A percentile compares a stretch with the other conserved stretches of the same genome.
phyloP scores from a whole-genome alignment of 2,888 invertebrate genomes.

The Cremastinae sp. region DNA sequence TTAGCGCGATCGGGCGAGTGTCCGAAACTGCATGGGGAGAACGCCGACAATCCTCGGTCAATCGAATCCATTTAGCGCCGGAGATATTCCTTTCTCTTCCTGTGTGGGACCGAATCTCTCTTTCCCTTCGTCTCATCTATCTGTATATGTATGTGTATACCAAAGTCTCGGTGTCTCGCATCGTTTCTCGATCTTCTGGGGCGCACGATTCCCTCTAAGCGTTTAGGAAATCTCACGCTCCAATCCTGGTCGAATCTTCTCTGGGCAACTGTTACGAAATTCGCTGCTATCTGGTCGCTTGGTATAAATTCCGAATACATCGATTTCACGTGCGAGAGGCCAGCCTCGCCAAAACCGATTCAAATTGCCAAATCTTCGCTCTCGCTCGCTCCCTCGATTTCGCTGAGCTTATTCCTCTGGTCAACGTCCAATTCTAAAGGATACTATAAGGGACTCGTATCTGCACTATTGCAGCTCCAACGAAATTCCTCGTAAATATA shows the following conservation, averaged over 20 bases:
- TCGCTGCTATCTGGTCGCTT: constrained; percentile 47
- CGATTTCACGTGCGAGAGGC: constrained; percentile 44
- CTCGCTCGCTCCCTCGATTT: constrained; percentile 19
- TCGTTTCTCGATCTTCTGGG: not conserved
- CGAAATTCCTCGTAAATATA: not conserved
- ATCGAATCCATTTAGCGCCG: constrained; percentile 57
- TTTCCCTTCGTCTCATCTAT: not conserved
- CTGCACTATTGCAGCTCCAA: constrained; percentile 2
- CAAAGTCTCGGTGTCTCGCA: not conserved
- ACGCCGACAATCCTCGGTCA: constrained; percentile 52
- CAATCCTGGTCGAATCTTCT: constrained; percentile 19
- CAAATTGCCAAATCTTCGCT: constrained; percentile 51
- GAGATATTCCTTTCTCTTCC: constrained; percentile 35
- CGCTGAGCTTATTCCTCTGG: constrained; percentile 11
- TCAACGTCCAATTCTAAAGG: constrained; percentile 32
- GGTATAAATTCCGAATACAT: constrained; percentile 53
- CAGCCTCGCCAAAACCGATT: constrained; percentile 8
- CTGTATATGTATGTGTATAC: too few relatives aligned
- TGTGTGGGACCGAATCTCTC: not conserved
- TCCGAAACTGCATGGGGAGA: constrained; percentile 30
- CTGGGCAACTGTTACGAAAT: constrained; percentile 39
- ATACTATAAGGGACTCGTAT: constrained; percentile 11
- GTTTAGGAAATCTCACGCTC: constrained; percentile 41
- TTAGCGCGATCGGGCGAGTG: constrained; percentile 2
- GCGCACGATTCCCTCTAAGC: constrained; percentile 23